Conservation (phyloP, 2,113 vertebrate genomes). For the Lipophrys pholis region DNA sequence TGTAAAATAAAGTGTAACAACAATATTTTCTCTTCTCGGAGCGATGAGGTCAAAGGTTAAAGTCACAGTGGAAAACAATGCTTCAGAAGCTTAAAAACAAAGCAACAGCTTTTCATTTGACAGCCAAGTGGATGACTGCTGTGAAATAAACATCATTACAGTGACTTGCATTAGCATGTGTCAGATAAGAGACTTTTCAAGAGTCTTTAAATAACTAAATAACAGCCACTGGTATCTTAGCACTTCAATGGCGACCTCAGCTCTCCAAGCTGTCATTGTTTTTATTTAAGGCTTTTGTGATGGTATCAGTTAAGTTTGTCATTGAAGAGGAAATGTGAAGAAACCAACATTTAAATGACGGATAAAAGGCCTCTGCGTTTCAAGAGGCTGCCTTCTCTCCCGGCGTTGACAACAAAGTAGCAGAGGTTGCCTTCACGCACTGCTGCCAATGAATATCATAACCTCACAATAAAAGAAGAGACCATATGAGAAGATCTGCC, state of each 20-base stretch:
- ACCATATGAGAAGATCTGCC: neutral
- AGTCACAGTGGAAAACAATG: slow-evolving; percentile 33
- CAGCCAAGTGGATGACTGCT: slow-evolving; percentile 72
- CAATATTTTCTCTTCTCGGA: slow-evolving; percentile 29
- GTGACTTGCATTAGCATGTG: slow-evolving; percentile 80
- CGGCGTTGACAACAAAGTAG: slow-evolving; percentile 40
- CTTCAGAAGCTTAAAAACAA: slow-evolving; percentile 45
- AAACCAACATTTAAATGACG: slow-evolving; percentile 80
- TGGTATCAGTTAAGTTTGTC: slow-evolving; percentile 79
- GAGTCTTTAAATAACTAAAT: slow-evolving; percentile 84
- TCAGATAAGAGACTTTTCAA: slow-evolving; percentile 87
- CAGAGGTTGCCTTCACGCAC: slow-evolving; percentile 40
- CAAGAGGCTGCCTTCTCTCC: slow-evolving; percentile 21
- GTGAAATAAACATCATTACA: slow-evolving; percentile 82
- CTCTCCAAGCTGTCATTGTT: slow-evolving; percentile 87
- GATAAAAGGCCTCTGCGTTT: slow-evolving; percentile 70
- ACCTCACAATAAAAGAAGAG: slow-evolving; percentile 7
- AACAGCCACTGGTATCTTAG: slow-evolving; percentile 83
- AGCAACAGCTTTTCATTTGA: slow-evolving; percentile 45
- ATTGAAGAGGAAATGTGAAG: slow-evolving; percentile 83
- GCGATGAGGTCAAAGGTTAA: slow-evolving; percentile 46
- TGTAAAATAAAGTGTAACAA: neutral
- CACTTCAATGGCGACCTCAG: slow-evolving; percentile 86
- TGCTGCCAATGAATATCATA: slow-evolving; percentile 46
- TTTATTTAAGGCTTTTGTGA: slow-evolving; percentile 80